Evolutionary conservation across 2,113 vertebrate species (phyloP).

Genomic region (Columba janthina): DNA sequence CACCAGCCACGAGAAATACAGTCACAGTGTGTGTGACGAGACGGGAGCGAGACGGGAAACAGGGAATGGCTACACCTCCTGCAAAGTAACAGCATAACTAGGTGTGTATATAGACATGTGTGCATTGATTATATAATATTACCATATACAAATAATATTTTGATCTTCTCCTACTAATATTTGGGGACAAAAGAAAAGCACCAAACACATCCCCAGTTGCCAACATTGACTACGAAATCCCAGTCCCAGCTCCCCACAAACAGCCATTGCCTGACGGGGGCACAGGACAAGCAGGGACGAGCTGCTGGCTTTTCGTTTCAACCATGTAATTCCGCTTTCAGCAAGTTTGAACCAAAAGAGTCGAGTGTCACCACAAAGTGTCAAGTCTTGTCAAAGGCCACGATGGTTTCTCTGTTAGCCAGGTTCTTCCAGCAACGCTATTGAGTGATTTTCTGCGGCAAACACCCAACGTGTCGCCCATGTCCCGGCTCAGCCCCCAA

Average conservation of each 20-base stretch:
- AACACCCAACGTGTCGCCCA: neutral
- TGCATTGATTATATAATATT: fast-evolving
- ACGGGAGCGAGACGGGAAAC: fast-evolving
- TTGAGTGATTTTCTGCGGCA: neutral
- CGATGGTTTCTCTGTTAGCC: neutral
- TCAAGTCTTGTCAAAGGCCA: neutral
- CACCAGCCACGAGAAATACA: fast-evolving
- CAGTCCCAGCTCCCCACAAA: neutral
- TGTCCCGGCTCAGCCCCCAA: neutral
- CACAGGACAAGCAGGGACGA: neutral
- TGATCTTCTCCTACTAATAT: neutral
- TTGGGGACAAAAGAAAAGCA: fast-evolving
- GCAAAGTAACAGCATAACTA: fast-evolving
- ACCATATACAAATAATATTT: fast-evolving
- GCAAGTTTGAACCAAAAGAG: fast-evolving
- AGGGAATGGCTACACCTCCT: neutral
- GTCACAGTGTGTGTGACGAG: no score
- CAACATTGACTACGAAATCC: fast-evolving
- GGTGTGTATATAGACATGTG: fast-evolving
- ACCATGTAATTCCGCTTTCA: neutral
- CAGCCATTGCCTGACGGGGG: neutral
- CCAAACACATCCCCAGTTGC: fast-evolving
- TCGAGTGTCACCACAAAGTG: no score
- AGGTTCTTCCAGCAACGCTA: neutral
- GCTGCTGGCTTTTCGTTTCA: fast-evolving